phyloP scores from a whole-genome alignment of 2,797 vertebrate genomes.

The Acridotheres tristis region DNA sequence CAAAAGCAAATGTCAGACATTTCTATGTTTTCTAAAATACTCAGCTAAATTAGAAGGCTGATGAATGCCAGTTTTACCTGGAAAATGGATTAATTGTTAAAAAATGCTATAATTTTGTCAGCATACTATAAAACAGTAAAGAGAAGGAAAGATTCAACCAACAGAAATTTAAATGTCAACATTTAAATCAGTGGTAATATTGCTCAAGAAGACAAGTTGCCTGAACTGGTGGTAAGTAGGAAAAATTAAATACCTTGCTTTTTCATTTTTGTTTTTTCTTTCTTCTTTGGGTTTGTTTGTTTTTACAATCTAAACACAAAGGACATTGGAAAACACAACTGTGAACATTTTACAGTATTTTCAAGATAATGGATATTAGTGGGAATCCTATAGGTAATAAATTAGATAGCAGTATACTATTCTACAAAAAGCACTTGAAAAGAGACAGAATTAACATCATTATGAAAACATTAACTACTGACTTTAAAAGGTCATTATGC shows the following conservation, averaged over 20 bases:
- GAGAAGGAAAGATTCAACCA: neutral
- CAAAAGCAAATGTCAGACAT: neutral
- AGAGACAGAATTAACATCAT: neutral
- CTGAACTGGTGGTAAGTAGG: neutral
- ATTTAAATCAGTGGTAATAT: neutral
- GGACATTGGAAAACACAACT: neutral
- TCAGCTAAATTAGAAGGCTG: neutral
- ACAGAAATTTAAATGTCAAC: neutral
- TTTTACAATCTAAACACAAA: neutral
- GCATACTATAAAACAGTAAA: neutral
- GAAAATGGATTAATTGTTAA: neutral
- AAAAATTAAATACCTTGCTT: neutral
- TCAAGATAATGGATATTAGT: neutral
- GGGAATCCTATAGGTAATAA: neutral
- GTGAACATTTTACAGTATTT: neutral
- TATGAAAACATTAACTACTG: neutral
- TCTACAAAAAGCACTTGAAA: neutral
- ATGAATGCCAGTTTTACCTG: neutral
- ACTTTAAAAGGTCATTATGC: neutral
- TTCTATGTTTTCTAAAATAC: neutral
- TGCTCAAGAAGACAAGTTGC: neutral
- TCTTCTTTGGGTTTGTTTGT: rapidly evolving
- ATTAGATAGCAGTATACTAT: neutral
- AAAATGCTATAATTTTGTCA: neutral
- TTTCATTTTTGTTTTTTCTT: neutral